Conservation (phyloP, 2,888 invertebrate genomes). For the Campaea margaritaria region DNA sequence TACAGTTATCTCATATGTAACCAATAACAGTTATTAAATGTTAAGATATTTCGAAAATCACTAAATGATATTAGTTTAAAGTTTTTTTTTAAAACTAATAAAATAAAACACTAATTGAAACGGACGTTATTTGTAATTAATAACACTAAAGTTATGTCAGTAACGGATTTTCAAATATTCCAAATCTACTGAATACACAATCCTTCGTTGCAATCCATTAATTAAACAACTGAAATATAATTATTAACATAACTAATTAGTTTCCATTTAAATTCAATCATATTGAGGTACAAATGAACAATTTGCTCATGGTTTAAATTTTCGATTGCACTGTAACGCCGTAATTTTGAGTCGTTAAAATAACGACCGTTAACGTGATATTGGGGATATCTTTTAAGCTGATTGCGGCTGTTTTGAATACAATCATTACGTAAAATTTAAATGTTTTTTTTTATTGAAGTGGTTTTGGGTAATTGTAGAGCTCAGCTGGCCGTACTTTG, state of each 20-base stretch:
- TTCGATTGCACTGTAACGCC: constrained; percentile 26
- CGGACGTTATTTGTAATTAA: too few species aligned
- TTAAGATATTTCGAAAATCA: too few species aligned
- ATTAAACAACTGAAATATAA: constrained; percentile 6
- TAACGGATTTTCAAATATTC: neutral
- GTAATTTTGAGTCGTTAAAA: constrained; percentile 30
- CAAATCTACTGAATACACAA: neutral
- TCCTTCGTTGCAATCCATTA: constrained; percentile 3
- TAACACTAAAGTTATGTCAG: too few species aligned
- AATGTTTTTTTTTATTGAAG: neutral
- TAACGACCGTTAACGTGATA: constrained; percentile 31
- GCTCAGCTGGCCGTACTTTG: too few species aligned
- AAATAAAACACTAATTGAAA: too few species aligned
- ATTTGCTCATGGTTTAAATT: constrained; percentile 27
- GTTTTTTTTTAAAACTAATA: too few species aligned
- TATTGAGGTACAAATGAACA: constrained; percentile 17
- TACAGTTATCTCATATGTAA: too few species aligned
- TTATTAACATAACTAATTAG: neutral
- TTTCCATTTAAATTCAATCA: too few species aligned
- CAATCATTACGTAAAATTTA: constrained; percentile 12
- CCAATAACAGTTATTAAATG: too few species aligned
- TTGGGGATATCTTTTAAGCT: constrained; percentile 38
- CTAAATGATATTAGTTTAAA: too few species aligned
- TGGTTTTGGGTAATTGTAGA: neutral
- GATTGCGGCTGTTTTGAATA: constrained; percentile 32